Percentiles rank a stretch among this genome's conserved stretches.
Conservation (phyloP, 1,140 invertebrate species). For the Drosophila jambulina region DNA sequence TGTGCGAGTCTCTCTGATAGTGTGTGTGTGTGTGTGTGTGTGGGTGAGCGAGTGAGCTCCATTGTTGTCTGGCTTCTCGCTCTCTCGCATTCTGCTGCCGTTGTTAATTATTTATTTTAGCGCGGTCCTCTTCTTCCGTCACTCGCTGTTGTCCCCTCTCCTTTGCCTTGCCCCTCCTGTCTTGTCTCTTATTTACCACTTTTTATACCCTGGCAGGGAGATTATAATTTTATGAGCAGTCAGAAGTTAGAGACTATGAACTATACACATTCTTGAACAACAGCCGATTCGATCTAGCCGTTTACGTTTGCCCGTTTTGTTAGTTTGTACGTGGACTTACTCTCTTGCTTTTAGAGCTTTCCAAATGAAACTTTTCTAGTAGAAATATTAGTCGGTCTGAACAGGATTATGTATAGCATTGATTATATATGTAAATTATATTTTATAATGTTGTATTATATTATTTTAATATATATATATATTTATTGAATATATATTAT, state of each 20-base stretch:
- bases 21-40: constrained; percentile 27
- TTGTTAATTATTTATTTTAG: constrained; percentile 81
- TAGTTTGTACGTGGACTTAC: too few species aligned
- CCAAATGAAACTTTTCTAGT: neutral
- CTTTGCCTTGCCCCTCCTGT: neutral
- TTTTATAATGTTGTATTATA: too few species aligned
- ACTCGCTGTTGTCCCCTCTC: constrained; percentile 8
- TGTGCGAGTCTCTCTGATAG: constrained; percentile 11
- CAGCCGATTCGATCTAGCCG: neutral
- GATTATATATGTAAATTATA: too few species aligned
- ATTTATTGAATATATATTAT: too few species aligned
- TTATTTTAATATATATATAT: too few species aligned
- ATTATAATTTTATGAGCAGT: neutral
- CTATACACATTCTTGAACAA: too few species aligned
- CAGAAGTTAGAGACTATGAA: neutral
- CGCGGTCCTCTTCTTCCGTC: constrained; percentile 37
- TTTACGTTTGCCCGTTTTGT: neutral
- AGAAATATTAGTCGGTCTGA: too few species aligned
- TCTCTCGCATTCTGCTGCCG: constrained; percentile 34
- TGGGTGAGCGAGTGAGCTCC: constrained; percentile 33
- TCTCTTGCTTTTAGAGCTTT: neutral
- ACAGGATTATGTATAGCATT: too few species aligned
- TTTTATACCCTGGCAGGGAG: constrained; percentile 10
- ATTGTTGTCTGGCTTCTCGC: constrained; percentile 56
- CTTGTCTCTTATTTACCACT: constrained; percentile 42